phyloP scores from a whole-genome alignment of 2,113 vertebrate species.

The Neofelis nebulosa region DNA sequence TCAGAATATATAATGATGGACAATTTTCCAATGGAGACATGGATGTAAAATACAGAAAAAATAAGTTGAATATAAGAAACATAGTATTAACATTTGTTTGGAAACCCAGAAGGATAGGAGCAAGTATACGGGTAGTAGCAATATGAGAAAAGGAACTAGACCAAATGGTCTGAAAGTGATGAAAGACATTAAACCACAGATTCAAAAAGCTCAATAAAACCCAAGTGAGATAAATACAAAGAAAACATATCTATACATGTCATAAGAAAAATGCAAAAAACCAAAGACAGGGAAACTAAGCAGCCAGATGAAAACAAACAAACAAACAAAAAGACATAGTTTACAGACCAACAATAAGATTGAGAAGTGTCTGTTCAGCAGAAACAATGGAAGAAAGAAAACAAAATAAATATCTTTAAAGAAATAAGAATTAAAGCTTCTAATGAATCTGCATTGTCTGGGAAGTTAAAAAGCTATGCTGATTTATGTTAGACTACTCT shows the following conservation, averaged over 20 bases:
- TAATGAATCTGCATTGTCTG: neutral
- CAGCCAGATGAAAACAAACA: neutral
- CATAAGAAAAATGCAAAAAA: neutral
- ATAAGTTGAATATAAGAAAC: neutral
- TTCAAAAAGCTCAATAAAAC: neutral
- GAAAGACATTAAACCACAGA: neutral
- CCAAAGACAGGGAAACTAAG: neutral
- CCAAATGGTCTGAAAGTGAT: neutral
- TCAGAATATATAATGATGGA: neutral
- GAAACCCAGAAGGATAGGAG: neutral
- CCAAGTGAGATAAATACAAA: neutral
- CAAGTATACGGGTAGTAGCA: neutral
- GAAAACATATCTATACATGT: neutral
- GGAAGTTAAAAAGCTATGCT: neutral
- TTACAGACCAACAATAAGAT: neutral
- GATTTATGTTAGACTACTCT: neutral
- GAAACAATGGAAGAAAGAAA: neutral
- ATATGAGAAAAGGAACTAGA: neutral
- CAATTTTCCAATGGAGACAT: neutral
- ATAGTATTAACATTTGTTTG: neutral
- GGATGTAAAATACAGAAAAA: neutral
- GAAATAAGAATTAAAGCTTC: neutral
- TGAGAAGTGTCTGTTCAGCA: neutral
- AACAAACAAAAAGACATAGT: too few relatives aligned
- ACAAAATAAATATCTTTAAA: neutral